Evolutionary conservation across 2,113 vertebrate species (phyloP).

Genomic region (Scortum barcoo): DNA sequence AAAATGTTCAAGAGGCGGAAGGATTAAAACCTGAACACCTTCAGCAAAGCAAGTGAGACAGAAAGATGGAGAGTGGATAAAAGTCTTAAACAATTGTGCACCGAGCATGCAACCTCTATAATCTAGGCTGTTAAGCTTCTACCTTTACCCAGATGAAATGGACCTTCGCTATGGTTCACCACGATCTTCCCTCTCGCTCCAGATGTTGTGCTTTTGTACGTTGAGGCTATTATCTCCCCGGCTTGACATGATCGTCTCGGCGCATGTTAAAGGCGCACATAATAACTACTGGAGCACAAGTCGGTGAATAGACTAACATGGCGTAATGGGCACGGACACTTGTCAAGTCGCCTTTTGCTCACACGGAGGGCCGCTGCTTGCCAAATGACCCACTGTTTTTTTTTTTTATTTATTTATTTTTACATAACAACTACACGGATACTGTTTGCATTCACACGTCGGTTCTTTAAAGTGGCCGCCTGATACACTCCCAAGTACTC

Average conservation of each 20-base stretch:
- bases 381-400: slow-evolving; percentile 73
- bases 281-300: slow-evolving; percentile 71
- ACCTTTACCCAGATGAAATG: slow-evolving; percentile 56
- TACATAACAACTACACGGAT: slow-evolving; percentile 42
- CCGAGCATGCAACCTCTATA: slow-evolving; percentile 43
- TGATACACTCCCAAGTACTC: background rate
- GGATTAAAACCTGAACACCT: slow-evolving; percentile 45
- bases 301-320: slow-evolving; percentile 65
- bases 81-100: slow-evolving; percentile 38
- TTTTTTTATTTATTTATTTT: too few species aligned
- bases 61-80: slow-evolving; percentile 1
- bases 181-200: slow-evolving; percentile 61
- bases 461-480: slow-evolving; percentile 13
- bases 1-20: slow-evolving; percentile 6
- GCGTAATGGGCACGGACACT: slow-evolving; percentile 83
- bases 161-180: slow-evolving; percentile 40
- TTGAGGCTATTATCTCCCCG: slow-evolving; percentile 71
- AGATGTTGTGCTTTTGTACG: slow-evolving; percentile 69
- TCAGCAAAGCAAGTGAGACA: slow-evolving; percentile 12
- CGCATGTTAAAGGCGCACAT: slow-evolving; percentile 65
- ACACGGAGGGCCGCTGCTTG: slow-evolving; percentile 54
- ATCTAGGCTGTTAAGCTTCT: slow-evolving; percentile 37
- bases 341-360: slow-evolving; percentile 81
- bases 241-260: slow-evolving; percentile 64
- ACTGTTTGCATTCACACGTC: slow-evolving; percentile 49